Evolutionary conservation across 2,888 invertebrate species (phyloP), one percentile per base, ranked within the genome.

Genomic region (Sabatieria punctata): DNA sequence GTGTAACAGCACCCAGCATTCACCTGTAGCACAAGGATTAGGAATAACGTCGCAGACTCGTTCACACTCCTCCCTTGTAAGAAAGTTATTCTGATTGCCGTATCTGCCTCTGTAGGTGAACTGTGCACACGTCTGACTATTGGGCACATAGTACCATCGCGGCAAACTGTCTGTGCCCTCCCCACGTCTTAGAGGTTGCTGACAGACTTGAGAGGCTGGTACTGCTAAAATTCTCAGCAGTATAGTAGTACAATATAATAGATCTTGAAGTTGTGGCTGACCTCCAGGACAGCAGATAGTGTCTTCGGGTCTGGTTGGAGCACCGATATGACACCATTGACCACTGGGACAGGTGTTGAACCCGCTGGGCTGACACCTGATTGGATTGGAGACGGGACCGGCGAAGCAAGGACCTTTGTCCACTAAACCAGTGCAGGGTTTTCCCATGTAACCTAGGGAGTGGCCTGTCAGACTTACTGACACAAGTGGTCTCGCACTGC

Each of bases 61-160:
- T 15, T 57, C 57, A 46, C 59, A 60, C 8, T 45, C 40, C 30
- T 57, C 57, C 13, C 55, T 44, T 3, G 52, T 49, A 35, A 56
- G 22, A 45, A 60, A 60, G 45, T 60, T 60, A 47, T 60, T 60
- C 18, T 55, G 49, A 42, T 54, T 58, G 25, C 58, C 58, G 30
- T 54, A 52, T 54, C 54, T 52, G 42, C 56, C 57, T n/a, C 4
- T n/a, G 41, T 50, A 50, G 47, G 57, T 47, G 49, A 62, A 62
- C 13, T 55, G 56, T 26, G 57, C 54, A 49, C 62, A 62, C 2
- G 60, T 54, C 43, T 57, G 58, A 2, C 56, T 49, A n/a, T 49
- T 37, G 21, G 49, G 3, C 18, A 39, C 45, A 24, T 25, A 45
- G 39, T 39, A 45, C 35, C 23, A 18, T 35, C 13, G 33, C 43